Evolutionary conservation across 2,797 vertebrate genomes (phyloP).

Genomic region (Holocentrus rufus): DNA sequence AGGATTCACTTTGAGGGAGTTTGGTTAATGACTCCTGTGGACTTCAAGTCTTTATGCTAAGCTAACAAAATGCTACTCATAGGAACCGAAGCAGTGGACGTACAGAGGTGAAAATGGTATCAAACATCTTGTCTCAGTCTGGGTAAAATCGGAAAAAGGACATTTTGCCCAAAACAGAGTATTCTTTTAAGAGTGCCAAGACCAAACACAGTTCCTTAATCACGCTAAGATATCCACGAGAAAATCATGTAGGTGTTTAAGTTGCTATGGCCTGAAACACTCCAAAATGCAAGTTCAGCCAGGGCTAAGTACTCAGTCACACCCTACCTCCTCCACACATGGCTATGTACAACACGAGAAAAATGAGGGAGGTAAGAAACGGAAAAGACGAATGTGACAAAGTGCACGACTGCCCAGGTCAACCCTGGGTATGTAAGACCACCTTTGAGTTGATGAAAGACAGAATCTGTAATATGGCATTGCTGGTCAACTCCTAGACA

Average conservation of each 20-base stretch:
- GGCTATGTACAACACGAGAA: neutral
- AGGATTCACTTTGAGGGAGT: too few relatives aligned
- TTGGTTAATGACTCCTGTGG: too few relatives aligned
- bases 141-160: too few relatives aligned
- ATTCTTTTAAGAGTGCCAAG: neutral
- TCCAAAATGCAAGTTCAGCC: conserved; percentile 24
- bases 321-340: neutral
- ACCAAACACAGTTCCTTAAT: conserved; percentile 14
- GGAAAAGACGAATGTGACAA: neutral
- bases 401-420: neutral
- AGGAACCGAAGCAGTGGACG: too few relatives aligned
- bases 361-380: neutral
- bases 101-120: too few relatives aligned
- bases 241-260: neutral
- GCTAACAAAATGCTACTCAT: too few relatives aligned
- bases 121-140: too few relatives aligned
- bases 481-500: neutral
- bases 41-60: too few relatives aligned
- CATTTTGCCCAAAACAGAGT: too few relatives aligned
- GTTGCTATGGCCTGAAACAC: conserved; percentile 10
- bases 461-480: conserved; percentile 32
- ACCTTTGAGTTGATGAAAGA: conserved; percentile 24
- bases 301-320: neutral
- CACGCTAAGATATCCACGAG: conserved; percentile 7
- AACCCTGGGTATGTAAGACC: conserved; percentile 4